phyloP scores from a whole-genome alignment of 1,140 invertebrate species.

The Drusus annulatus region DNA sequence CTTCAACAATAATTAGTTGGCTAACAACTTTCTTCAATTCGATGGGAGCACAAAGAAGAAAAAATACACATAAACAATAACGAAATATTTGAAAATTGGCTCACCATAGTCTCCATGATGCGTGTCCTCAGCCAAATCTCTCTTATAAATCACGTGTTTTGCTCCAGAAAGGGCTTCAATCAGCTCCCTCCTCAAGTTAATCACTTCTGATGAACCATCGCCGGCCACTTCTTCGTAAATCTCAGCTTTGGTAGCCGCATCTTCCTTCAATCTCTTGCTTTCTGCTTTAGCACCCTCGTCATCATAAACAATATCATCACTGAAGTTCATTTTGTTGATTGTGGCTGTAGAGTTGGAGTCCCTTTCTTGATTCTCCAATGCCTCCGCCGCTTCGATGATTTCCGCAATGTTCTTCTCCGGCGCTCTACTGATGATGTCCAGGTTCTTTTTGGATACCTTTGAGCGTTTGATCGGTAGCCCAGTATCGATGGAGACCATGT shows the following conservation, averaged over 20 bases:
- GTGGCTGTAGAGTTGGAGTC: neutral
- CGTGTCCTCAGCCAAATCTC: constrained; percentile 66
- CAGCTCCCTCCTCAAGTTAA: constrained; percentile 50
- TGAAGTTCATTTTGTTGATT: constrained; percentile 54
- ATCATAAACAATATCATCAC: constrained; percentile 46
- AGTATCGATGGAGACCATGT: constrained; percentile 74
- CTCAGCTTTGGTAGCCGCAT: neutral
- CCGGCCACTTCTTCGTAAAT: neutral
- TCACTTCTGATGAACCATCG: constrained; percentile 1
- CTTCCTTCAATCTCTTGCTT: constrained; percentile 1
- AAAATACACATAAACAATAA: no score
- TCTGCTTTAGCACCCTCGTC: constrained; percentile 53
- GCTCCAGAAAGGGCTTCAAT: constrained; percentile 67
- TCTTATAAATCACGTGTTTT: constrained; percentile 78
- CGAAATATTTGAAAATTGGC: constrained; percentile 43
- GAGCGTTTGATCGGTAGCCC: constrained; percentile 70
- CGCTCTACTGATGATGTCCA: constrained; percentile 2
- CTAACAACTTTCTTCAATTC: no score
- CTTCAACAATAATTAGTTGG: no score
- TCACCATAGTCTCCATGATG: constrained; percentile 82
- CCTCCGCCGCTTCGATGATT: constrained; percentile 23
- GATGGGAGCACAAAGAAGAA: no score
- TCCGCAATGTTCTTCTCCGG: constrained; percentile 2
- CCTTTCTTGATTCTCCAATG: neutral
- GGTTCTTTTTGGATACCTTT: constrained; percentile 52